Conservation (phyloP, 2,797 vertebrate genomes). For the Tiaroga cobitis region DNA sequence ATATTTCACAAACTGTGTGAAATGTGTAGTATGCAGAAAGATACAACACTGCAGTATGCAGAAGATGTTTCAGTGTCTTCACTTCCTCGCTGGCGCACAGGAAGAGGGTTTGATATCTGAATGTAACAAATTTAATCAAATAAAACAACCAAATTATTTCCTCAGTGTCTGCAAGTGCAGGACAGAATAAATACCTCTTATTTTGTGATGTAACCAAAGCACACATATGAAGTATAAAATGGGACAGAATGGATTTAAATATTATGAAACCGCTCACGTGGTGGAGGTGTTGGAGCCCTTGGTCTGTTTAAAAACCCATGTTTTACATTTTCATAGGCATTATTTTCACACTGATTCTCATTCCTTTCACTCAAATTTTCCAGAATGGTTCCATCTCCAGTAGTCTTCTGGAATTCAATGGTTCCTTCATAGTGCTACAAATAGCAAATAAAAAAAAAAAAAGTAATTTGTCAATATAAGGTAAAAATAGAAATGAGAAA, state of each 20-base stretch:
- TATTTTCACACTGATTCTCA: background rate
- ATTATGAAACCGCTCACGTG: background rate
- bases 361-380: background rate
- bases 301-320: background rate
- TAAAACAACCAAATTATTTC: background rate
- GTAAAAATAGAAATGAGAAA: background rate
- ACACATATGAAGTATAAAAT: background rate
- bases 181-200: background rate
- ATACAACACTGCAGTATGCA: no score
- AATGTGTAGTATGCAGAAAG: background rate
- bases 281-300: background rate
- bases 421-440: background rate
- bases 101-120: background rate
- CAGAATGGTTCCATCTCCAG: background rate
- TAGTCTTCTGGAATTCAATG: background rate
- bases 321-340: background rate
- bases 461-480: background rate
- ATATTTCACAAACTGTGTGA: background rate
- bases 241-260: background rate
- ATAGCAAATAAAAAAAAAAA: background rate
- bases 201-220: background rate
- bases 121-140: background rate
- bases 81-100: background rate
- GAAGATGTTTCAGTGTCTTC: background rate
- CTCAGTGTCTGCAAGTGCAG: background rate